Evolutionary conservation across 2,113 vertebrate species (phyloP), one percentile per base, ranked within the genome.

Genomic region (Calyptommatus sinebrachiatus): DNA sequence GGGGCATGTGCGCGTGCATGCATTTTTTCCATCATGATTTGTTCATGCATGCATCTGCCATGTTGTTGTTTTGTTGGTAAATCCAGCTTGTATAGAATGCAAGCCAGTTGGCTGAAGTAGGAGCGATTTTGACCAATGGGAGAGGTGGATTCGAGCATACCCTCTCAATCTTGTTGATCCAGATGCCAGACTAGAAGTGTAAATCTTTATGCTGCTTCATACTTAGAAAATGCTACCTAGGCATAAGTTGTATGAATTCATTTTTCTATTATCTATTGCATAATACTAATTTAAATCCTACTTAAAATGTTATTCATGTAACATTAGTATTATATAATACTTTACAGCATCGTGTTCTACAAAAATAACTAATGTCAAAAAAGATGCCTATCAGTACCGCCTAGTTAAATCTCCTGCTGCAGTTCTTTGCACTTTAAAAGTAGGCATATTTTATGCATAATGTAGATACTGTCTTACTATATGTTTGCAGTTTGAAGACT

Each of bases 401-500:
- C 76, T 73, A 84, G 86, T 60, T 74, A 82, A 66, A 20, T 61
- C 46, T 31, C 50, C 8, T 79, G 48, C 81, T 29, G 35, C 76
- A 78, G 48, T 9, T 35, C 7, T 60, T 62, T 67, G 63, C 61
- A 29, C 71, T 88, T 85, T 85, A 68, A 77, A 90, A 82, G 31
- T 41, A 65, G 46, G n/a, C 29, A 73, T 31, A 84, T 70, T 79
- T 76, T 76, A 50, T 29, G 2, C 73, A 16, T 80, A 80, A 81
- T 45, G 69, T 81, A 41, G 53, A 7, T 81, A 80, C 86, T 76
- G 85, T 92, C 72, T 29, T 81, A 67, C 79, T 76, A 14, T 61
- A 76, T 81, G 77, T 85, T 85, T 89, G 35, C 89, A 83, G 26
- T 82, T 73, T 73, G 78, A 88, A 77, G 79, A 71, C 31, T 84